These are phyloP conservation scores for Phyllostomus discolor DNA, from an alignment of 2,113 vertebrate genomes.

Conservation along the genomic window DNA sequence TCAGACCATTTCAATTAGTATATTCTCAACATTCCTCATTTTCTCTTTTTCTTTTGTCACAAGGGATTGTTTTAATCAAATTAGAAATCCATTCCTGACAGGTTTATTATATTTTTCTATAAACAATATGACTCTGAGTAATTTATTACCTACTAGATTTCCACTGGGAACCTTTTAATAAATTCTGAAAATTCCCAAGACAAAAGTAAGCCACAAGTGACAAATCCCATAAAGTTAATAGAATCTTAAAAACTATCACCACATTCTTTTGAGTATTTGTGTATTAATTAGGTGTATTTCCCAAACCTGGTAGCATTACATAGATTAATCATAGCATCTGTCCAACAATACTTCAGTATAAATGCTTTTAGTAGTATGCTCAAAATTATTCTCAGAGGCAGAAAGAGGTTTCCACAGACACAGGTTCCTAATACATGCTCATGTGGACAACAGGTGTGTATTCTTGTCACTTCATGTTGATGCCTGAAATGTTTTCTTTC, in stretches of 20 bases:
- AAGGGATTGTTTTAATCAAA: conserved; percentile 10
- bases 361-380: conserved; percentile 38
- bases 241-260: not conserved
- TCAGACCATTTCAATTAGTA: not conserved
- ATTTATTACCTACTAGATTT: conserved; percentile 36
- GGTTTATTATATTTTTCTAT: not conserved
- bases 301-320: not conserved
- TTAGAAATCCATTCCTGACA: not conserved
- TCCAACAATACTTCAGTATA: conserved; percentile 41
- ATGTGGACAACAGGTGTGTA: conserved; percentile 21
- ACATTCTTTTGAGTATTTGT: not conserved
- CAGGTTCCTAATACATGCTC: conserved; percentile 41
- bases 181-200: not conserved
- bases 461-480: conserved; percentile 33
- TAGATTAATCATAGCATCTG: conserved; percentile 64
- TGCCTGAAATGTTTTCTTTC: conserved; percentile 41
- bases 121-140: not conserved
- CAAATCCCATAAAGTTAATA: not conserved
- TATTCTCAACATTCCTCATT: not conserved
- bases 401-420: not conserved
- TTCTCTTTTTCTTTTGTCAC: not conserved
- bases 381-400: conserved; percentile 12
- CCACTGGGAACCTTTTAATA: not conserved
- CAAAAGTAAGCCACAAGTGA: not conserved
- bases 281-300: conserved; percentile 30